Evolutionary conservation across 1,140 invertebrate genomes (phyloP).

Genomic region (Monomorium pharaonis): DNA sequence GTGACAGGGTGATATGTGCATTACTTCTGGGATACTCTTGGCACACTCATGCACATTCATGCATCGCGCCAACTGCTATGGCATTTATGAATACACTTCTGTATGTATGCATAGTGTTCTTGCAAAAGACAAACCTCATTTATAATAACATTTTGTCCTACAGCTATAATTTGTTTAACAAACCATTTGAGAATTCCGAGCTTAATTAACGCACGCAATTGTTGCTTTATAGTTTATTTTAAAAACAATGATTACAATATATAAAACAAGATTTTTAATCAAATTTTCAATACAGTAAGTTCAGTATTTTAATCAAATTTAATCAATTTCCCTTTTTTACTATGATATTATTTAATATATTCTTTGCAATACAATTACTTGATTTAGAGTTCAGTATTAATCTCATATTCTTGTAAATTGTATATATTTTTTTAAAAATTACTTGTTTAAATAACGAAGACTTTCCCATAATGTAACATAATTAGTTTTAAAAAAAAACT

Average conservation of each 20-base stretch:
- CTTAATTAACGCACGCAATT: conserved; percentile 35
- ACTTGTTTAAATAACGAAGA: not conserved
- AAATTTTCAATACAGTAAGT: not conserved
- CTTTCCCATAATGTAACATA: not conserved
- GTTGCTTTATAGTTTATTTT: not conserved
- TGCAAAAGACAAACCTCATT: conserved; percentile 31
- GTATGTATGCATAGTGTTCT: not conserved
- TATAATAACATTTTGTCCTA: conserved; percentile 26
- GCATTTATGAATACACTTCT: conserved; percentile 6
- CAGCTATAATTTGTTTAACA: not conserved
- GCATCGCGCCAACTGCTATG: not conserved
- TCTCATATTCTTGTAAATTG: not conserved
- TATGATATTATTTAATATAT: not conserved
- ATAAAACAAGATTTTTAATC: not conserved
- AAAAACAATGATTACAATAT: not conserved
- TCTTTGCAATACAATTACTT: not conserved
- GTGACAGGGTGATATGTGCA: conserved; percentile 45
- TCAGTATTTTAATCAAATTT: not conserved
- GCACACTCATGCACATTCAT: conserved; percentile 9
- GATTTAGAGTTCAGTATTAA: conserved; percentile 11
- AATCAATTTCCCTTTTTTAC: not conserved
- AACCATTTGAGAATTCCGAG: conserved; percentile 2
- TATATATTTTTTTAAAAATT: not conserved
- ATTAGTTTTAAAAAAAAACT: not conserved
- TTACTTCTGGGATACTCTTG: conserved; percentile 35